A percentile compares a stretch with the other conserved stretches of the same genome.
These are phyloP conservation scores for Mechanitis mazaeus DNA, from an alignment of 2,888 invertebrate species.

Conservation along the genomic window DNA sequence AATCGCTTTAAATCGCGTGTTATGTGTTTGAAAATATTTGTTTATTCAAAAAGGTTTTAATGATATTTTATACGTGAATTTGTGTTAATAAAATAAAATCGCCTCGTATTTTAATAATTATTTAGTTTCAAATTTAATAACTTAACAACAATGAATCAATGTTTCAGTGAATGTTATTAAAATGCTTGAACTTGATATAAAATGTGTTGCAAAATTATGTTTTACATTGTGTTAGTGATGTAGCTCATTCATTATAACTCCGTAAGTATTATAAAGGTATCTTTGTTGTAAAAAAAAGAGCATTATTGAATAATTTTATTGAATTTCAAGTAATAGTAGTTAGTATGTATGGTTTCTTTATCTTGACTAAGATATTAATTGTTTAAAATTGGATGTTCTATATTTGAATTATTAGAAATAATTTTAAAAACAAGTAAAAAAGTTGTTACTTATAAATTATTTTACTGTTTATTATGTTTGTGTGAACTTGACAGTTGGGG, in stretches of 20 bases:
- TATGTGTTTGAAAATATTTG: too few species aligned
- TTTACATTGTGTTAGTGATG: too few species aligned
- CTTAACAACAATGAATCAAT: background rate
- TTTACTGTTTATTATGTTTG: background rate
- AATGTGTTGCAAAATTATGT: too few species aligned
- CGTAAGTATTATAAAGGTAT: too few species aligned
- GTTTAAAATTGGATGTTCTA: too few species aligned
- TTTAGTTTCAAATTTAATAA: background rate
- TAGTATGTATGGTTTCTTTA: too few species aligned
- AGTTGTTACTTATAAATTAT: slow-evolving; percentile 1
- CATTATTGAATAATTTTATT: too few species aligned
- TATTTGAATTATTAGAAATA: background rate
- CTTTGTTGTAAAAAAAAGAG: too few species aligned
- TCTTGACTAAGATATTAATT: too few species aligned
- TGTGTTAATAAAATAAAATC: background rate
- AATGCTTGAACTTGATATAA: background rate
- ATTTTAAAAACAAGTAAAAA: background rate
- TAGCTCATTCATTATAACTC: too few species aligned
- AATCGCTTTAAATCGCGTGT: too few species aligned
- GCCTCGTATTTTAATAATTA: background rate
- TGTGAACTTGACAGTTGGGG: background rate
- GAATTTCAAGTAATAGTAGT: too few species aligned
- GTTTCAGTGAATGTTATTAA: background rate
- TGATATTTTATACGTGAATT: background rate
- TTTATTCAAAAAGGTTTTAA: background rate